Evolutionary conservation across 1,140 invertebrate species (phyloP), one percentile per base, ranked within the genome.

Genomic region (Lasioglossum albipes): DNA sequence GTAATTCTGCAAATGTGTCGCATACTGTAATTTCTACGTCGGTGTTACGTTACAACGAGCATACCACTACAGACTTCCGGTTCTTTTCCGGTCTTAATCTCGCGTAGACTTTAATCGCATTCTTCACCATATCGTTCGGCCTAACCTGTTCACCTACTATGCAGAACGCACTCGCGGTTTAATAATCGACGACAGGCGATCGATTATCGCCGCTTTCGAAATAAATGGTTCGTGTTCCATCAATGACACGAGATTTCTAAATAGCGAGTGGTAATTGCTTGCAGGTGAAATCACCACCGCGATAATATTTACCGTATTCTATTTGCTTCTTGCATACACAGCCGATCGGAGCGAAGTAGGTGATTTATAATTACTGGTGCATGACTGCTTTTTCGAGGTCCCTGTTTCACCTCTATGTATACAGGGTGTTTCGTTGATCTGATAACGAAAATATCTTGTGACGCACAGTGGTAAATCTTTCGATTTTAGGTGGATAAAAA

Each of bases 101-200:
- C 0, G 91, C 93, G 74, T 89, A 94, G 67, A 94, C 91, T 87
- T 90, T 92, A 52, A 93, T 93, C 22, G 84, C 78, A 84, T 93
- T 92, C 75, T 88, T 90, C n/a, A 91, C 92, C 92, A 93, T 93
- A 45, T 82, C 84, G 69, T 52, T 59, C 36, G n/a, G 27, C 27
- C 52, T 61, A 77, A 76, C 61, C 61, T 71, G 57, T 71, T 45
- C 31, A 62, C 13, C 36, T 70, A 20, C 52, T 45, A 71, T 22
- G 45, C 49, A 31, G 49, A 64, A 7, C n/a, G 7, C 22, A 7
- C 16, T 9, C 4, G 57, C 16, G 49, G 9, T 57, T 27, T 64
- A 42, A 9, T 54, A 59, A 61, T 75, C 68, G 68, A 71, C 27
- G 41, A 62, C 41, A 12, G 22, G 3, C n/a, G 59, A 79, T 79